A percentile compares a stretch with the other conserved stretches of the same genome.
These are phyloP conservation scores for Acleris holmiana DNA, from an alignment of 2,888 invertebrate genomes.

Conservation along the genomic window DNA sequence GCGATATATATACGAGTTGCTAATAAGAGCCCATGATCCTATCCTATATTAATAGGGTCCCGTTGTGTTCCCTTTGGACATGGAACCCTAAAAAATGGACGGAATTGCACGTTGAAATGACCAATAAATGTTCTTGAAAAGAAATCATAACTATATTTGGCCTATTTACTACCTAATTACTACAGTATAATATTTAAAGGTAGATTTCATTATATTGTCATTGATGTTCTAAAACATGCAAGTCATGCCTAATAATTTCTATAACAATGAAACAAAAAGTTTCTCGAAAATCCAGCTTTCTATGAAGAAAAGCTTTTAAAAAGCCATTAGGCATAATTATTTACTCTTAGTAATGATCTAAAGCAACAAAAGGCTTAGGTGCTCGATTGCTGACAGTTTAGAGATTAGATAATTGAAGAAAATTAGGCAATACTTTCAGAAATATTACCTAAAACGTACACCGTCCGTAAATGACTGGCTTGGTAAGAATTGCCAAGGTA, in stretches of 20 bases:
- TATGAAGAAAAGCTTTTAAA: conserved; percentile 16
- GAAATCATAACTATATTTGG: too few relatives aligned
- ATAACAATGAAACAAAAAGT: conserved; percentile 8
- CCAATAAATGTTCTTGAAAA: too few relatives aligned
- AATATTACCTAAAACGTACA: too few relatives aligned
- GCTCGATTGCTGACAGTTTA: not conserved
- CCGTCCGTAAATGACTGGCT: too few relatives aligned
- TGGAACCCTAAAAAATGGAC: too few relatives aligned
- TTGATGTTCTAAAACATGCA: not conserved
- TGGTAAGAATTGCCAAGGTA: too few relatives aligned
- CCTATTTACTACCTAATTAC: too few relatives aligned
- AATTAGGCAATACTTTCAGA: not conserved
- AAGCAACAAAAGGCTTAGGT: not conserved
- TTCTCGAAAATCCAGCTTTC: conserved; percentile 43
- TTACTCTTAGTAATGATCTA: conserved; percentile 1
- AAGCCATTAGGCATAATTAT: conserved; percentile 15
- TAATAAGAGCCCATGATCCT: too few relatives aligned
- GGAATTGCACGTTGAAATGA: too few relatives aligned
- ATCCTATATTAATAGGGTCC: too few relatives aligned
- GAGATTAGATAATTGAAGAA: not conserved
- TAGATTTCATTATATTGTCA: not conserved
- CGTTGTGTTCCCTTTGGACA: too few relatives aligned
- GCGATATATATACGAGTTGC: too few relatives aligned
- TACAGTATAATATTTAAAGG: not conserved
- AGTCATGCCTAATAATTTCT: conserved; percentile 9